A percentile compares a stretch with the other conserved stretches of the same genome.
phyloP scores from a whole-genome alignment of 2,113 vertebrate genomes.

The Condylura cristata region DNA sequence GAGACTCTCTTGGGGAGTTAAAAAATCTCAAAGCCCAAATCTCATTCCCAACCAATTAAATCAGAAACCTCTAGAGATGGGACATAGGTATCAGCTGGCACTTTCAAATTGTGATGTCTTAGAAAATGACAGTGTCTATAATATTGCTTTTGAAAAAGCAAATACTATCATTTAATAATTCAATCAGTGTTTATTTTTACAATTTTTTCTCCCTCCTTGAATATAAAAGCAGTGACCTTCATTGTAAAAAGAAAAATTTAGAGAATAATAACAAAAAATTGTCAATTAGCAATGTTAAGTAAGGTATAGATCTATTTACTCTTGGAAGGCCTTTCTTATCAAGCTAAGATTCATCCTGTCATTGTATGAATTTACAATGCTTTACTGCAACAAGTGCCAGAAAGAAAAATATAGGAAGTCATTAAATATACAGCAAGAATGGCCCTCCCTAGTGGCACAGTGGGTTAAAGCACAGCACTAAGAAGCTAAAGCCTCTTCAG shows the following conservation, averaged over 20 bases:
- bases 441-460: too few species aligned
- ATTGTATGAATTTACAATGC: background rate
- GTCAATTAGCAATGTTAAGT: background rate
- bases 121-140: background rate
- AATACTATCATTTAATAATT: slow-evolving; percentile 1
- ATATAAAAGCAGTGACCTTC: background rate
- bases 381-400: background rate
- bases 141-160: slow-evolving; percentile 24
- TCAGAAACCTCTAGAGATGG: background rate
- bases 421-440: background rate
- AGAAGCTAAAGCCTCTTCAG: too few species aligned
- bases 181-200: background rate
- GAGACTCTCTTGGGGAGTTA: background rate
- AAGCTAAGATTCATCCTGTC: background rate
- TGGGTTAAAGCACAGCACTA: too few species aligned
- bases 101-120: background rate
- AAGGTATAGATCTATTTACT: background rate
- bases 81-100: background rate
- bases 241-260: background rate
- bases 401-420: background rate
- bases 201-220: background rate
- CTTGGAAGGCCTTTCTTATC: background rate
- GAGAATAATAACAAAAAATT: background rate
- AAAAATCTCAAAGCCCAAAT: background rate
- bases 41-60: slow-evolving; percentile 29